Conservation (phyloP, 1,140 invertebrate species). For the Scaptodrosophila lebanonensis region DNA sequence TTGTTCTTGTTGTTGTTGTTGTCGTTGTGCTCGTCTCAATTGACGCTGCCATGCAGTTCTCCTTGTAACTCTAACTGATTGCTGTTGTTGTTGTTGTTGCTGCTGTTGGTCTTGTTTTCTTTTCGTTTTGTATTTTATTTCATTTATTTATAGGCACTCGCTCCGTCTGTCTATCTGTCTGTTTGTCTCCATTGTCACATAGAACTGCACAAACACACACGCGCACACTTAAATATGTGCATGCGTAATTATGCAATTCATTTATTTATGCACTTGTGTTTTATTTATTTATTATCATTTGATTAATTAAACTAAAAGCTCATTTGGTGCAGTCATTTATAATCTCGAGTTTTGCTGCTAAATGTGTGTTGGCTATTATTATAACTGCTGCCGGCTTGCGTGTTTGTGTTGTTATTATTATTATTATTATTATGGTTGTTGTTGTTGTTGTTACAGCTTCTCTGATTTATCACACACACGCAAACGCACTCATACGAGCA, state of each 20-base stretch:
- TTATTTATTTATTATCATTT: conserved; percentile 45
- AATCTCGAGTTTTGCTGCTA: too few species aligned
- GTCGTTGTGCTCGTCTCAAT: conserved; percentile 1
- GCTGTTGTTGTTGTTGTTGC: neutral
- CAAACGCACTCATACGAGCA: neutral
- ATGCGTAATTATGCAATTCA: conserved; percentile 5
- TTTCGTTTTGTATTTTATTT: conserved; percentile 31
- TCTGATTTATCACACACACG: conserved; percentile 50
- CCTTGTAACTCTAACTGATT: conserved; percentile 2
- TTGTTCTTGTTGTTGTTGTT: conserved; percentile 4
- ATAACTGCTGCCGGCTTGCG: neutral
- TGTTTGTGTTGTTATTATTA: neutral
- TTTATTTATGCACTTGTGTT: conserved; percentile 31
- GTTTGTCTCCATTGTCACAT: too few species aligned
- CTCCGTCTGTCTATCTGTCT: too few species aligned
- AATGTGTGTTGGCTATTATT: conserved; percentile 25
- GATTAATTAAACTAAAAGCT: conserved; percentile 76
- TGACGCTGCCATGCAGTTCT: conserved; percentile 5
- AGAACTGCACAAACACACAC: too few species aligned
- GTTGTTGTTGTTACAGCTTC: conserved; percentile 29
- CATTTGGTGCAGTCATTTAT: conserved; percentile 71
- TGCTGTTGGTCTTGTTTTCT: conserved; percentile 34
- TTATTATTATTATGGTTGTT: conserved; percentile 15
- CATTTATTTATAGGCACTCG: conserved; percentile 44
- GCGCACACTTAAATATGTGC: conserved; percentile 11